Conservation (phyloP, 1,140 invertebrate species). For the Batillaria attramentaria region DNA sequence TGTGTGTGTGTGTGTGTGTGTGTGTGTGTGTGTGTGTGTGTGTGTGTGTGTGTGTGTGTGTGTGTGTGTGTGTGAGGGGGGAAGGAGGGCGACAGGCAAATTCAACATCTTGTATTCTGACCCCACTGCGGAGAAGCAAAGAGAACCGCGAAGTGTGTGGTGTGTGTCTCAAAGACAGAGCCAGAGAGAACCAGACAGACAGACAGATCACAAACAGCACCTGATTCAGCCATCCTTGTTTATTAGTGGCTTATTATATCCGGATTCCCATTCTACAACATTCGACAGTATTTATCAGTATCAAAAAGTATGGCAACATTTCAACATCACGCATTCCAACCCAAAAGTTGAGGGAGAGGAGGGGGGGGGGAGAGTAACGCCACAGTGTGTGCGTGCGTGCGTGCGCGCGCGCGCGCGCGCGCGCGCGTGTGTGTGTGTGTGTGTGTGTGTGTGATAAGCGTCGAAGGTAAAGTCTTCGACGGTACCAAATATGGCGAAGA, state of each 20-base stretch:
- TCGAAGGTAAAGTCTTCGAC: neutral
- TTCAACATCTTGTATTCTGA: neutral
- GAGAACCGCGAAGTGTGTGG: neutral
- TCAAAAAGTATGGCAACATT: neutral
- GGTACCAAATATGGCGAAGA: neutral
- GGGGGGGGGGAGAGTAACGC: neutral
- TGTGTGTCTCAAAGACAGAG: neutral
- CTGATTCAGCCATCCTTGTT: neutral
- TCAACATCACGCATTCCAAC: neutral
- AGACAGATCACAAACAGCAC: neutral
- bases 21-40: slow-evolving; percentile 5
- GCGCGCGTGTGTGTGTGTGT: neutral
- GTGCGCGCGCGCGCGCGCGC: neutral
- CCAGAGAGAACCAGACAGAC: neutral
- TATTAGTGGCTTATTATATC: neutral
- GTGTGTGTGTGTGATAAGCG: neutral
- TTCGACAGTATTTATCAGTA: neutral
- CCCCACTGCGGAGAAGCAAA: neutral
- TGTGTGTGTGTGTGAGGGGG: neutral
- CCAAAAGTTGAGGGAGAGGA: neutral
- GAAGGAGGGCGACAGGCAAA: neutral
- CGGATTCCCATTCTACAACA: neutral
- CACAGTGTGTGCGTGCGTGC: neutral
- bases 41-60: neutral
- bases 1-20: neutral